Evolutionary conservation across 2,888 invertebrate genomes (phyloP).

Genomic region (Willowsia nigromaculata): DNA sequence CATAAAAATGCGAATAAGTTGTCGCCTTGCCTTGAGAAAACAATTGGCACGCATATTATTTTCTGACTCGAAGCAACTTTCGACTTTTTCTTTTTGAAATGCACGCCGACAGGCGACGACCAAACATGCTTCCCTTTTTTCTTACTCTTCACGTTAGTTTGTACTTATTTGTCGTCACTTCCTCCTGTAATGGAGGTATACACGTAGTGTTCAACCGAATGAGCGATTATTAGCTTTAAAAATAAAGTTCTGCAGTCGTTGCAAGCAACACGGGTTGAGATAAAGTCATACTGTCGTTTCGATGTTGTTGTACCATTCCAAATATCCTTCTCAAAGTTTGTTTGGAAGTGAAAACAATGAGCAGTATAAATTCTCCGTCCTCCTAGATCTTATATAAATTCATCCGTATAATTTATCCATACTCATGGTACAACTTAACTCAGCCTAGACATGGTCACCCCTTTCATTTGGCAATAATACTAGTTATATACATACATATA

Average conservation of each 20-base stretch:
- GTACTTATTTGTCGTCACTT: slow-evolving; percentile 9
- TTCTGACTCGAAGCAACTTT: background rate
- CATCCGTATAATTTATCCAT: background rate
- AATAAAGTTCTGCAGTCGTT: background rate
- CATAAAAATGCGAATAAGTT: background rate
- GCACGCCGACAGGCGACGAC: slow-evolving; percentile 1
- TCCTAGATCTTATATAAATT: background rate
- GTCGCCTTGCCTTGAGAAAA: background rate
- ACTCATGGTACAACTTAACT: background rate
- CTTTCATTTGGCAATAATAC: background rate
- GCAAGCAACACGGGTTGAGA: background rate
- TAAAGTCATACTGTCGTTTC: background rate
- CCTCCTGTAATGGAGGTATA: background rate
- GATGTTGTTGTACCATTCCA: background rate
- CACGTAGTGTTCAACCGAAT: background rate
- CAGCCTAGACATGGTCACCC: background rate
- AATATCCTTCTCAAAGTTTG: background rate
- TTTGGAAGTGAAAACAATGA: background rate
- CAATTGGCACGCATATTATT: background rate
- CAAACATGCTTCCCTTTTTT: background rate
- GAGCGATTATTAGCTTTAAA: background rate
- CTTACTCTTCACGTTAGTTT: background rate
- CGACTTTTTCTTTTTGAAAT: slow-evolving; percentile 6
- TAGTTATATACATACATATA: background rate
- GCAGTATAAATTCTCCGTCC: background rate